Evolutionary conservation across 2,797 vertebrate genomes (phyloP), one percentile per base, ranked within the genome.

Genomic region (Gymnocypris eckloni): DNA sequence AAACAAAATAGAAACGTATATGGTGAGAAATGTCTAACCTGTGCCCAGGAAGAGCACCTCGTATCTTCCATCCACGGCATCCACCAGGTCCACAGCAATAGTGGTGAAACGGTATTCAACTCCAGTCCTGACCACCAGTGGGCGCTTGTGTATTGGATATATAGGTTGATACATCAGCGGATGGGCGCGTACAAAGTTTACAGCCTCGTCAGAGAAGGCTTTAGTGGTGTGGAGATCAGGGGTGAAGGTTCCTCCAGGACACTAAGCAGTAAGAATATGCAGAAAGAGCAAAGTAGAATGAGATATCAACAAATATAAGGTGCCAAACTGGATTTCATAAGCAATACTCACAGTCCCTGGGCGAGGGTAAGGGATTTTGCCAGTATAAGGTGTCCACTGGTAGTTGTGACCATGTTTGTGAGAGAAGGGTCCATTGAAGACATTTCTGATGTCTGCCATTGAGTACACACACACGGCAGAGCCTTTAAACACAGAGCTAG

Each of bases 31-130:
- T 15, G 18, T 67, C 75, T 64, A 91, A 97, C 96, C 97, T 94
- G 97, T 97, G 88, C 96, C 96, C 48, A 97, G 95, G 92, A 97
- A 97, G 92, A 97, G 96, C 87, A 97, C 96, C 22, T 97, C 96
- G 0, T 97, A 97, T 2, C 97, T 96, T 22, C 97, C 97, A 45
- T 97, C 97, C 71, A 97, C 95, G 81, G 97, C 97, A 0, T 97
- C 97, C 3, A 97, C 97, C 82, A 96, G 92, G 89, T 97, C 96
- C 15, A 97, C 96, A 13, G 96, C 96, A 7, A 97, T 96, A 87
- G 96, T 96, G 3, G 96, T 97, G 88, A 97, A 97, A 54, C 96
- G 96, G 87, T 97, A 96, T 91, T 96, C 96, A 69, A 96, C 94
- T 0, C 97, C 96, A 0, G 96, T 97, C 91, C 96, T 96, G 72